Evolutionary conservation across 1,140 invertebrate genomes (phyloP).

Genomic region (Drosophila melanica): DNA sequence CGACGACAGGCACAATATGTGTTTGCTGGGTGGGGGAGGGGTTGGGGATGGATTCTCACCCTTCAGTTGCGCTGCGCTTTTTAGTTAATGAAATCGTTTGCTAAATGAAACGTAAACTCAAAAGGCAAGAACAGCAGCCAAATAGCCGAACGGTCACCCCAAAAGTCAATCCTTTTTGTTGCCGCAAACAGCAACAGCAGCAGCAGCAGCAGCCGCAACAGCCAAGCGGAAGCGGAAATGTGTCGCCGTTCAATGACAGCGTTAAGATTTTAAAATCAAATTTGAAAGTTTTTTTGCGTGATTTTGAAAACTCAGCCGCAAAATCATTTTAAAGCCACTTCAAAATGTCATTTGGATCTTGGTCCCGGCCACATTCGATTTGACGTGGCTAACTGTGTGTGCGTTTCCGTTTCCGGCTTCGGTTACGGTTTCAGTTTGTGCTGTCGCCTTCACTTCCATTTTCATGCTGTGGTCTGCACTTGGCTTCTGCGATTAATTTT

Average conservation of each 20-base stretch:
- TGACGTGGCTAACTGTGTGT: conserved; percentile 77
- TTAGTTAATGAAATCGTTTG: conserved; percentile 83
- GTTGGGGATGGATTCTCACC: not conserved
- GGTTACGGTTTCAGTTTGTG: not conserved
- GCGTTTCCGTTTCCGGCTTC: conserved; percentile 68
- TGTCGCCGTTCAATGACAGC: conserved; percentile 70
- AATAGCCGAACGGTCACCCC: conserved; percentile 13
- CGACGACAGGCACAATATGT: conserved; percentile 61
- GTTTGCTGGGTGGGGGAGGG: not conserved
- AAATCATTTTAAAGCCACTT: conserved; percentile 77
- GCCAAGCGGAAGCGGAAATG: conserved; percentile 74
- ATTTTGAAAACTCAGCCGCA: conserved; percentile 39
- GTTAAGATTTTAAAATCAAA: conserved; percentile 61
- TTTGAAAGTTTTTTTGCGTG: conserved; percentile 38
- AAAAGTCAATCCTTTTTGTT: conserved; percentile 29
- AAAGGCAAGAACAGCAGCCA: conserved; percentile 51
- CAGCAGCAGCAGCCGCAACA: not conserved
- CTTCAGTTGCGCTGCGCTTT: conserved; percentile 60
- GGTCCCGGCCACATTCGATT: conserved; percentile 26
- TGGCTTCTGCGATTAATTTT: conserved; percentile 65
- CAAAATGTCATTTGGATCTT: conserved; percentile 45
- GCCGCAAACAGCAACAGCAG: not conserved
- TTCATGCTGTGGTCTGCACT: conserved; percentile 52
- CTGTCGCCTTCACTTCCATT: not conserved
- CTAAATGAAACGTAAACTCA: conserved; percentile 83